Percentiles rank a stretch among this genome's conserved stretches.
Conservation (phyloP, 2,888 invertebrate species). For the Euproctis similis region DNA sequence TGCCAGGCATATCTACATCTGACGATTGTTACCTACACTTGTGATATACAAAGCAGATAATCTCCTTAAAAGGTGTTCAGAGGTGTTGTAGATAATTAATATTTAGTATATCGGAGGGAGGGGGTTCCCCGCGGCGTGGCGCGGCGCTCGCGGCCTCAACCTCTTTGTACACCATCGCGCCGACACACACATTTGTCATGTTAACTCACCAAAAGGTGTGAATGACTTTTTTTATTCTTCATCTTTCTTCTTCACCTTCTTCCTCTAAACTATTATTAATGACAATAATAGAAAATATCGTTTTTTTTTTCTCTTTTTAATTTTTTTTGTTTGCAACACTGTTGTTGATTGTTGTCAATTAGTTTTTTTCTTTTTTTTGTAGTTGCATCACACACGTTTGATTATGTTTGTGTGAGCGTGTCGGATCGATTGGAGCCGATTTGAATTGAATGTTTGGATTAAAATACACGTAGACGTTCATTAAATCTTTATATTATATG, state of each 20-base stretch:
- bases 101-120: conserved; percentile 53
- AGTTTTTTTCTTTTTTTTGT: too few species aligned
- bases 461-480: conserved; percentile 60
- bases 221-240: conserved; percentile 73
- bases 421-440: conserved; percentile 59
- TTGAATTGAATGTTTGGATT: conserved; percentile 69
- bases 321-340: conserved; percentile 58
- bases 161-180: conserved; percentile 59
- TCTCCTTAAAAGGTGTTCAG: conserved; percentile 70
- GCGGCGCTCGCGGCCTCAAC: conserved; percentile 40
- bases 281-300: conserved; percentile 73
- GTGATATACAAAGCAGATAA: conserved; percentile 60
- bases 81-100: conserved; percentile 71
- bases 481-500: conserved; percentile 51
- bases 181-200: conserved; percentile 69
- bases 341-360: conserved; percentile 74
- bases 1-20: conserved; percentile 65
- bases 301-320: too few species aligned
- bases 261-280: conserved; percentile 63
- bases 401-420: conserved; percentile 60
- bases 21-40: conserved; percentile 54
- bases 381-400: conserved; percentile 49
- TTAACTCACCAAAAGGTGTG: conserved; percentile 73
- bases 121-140: conserved; percentile 63
- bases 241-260: too few species aligned